Conservation (phyloP, 2,888 invertebrate genomes). For the Terebella lapidaria region DNA sequence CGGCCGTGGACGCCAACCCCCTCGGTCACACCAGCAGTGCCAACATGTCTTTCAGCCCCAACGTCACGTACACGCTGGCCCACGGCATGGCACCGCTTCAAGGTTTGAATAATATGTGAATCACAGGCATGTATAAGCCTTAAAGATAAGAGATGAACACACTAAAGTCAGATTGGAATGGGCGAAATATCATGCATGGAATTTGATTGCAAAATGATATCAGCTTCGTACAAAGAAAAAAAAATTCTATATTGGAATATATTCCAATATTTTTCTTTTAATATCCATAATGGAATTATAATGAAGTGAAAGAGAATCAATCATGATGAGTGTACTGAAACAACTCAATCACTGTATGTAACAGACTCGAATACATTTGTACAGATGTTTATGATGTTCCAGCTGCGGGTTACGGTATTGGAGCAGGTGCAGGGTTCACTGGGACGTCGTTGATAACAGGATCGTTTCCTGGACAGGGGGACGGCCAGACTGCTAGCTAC, state of each 20-base stretch:
- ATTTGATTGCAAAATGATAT: no score
- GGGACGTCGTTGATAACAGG: neutral
- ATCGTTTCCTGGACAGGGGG: neutral
- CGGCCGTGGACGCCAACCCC: neutral
- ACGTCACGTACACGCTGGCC: slow-evolving; percentile 13
- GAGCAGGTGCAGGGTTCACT: neutral
- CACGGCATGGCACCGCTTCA: slow-evolving; percentile 7
- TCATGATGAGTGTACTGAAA: neutral
- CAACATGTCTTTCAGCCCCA: slow-evolving; percentile 10
- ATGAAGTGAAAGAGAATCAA: no score
- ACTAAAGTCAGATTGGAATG: no score
- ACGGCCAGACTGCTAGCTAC: neutral
- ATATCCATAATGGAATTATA: no score
- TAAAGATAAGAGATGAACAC: no score
- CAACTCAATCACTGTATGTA: neutral
- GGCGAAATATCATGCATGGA: no score
- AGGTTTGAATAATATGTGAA: slow-evolving; percentile 6
- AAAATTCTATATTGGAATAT: no score
- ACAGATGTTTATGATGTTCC: neutral
- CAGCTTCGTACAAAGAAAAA: no score
- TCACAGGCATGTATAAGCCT: no score
- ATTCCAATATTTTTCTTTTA: no score
- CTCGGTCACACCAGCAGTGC: slow-evolving; percentile 1
- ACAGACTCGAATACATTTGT: neutral
- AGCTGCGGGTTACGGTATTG: neutral